Percentiles rank a stretch among this genome's conserved stretches.
These are phyloP conservation scores for Leptarthrus brevirostris DNA, from an alignment of 2,888 invertebrate genomes.

Conservation along the genomic window DNA sequence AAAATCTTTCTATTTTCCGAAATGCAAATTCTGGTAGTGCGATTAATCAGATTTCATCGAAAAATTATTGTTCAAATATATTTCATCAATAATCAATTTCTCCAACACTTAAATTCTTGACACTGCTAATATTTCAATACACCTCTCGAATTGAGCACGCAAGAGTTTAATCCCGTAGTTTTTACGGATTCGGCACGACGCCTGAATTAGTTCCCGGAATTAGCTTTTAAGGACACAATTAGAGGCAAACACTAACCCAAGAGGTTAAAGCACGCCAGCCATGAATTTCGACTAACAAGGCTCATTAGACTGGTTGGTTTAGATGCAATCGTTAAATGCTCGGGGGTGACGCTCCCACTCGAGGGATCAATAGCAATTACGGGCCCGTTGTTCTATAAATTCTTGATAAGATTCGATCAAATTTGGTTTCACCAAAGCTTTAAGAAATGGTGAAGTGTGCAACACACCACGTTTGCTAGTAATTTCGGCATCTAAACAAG, in stretches of 20 bases:
- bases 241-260: neutral
- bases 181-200: conserved; percentile 21
- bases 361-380: conserved; percentile 23
- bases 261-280: neutral
- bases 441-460: neutral
- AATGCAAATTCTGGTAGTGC: no score
- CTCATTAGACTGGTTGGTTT: conserved; percentile 30
- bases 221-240: conserved; percentile 7
- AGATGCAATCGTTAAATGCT: conserved; percentile 27
- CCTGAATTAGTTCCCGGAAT: conserved; percentile 12
- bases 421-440: conserved; percentile 9
- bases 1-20: no score
- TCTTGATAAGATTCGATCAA: conserved; percentile 24
- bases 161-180: neutral
- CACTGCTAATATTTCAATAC: no score
- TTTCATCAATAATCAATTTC: no score
- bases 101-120: no score
- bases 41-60: no score
- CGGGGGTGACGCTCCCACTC: conserved; percentile 13
- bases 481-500: neutral
- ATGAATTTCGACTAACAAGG: conserved; percentile 35
- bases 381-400: conserved; percentile 23
- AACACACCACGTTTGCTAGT: neutral
- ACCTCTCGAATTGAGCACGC: neutral
- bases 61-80: no score